A percentile compares a stretch with the other conserved stretches of the same genome.
These are phyloP conservation scores for Crambe crambe DNA, from an alignment of 37 sponge, comb jelly and placozoan genomes.

Conservation along the genomic window DNA sequence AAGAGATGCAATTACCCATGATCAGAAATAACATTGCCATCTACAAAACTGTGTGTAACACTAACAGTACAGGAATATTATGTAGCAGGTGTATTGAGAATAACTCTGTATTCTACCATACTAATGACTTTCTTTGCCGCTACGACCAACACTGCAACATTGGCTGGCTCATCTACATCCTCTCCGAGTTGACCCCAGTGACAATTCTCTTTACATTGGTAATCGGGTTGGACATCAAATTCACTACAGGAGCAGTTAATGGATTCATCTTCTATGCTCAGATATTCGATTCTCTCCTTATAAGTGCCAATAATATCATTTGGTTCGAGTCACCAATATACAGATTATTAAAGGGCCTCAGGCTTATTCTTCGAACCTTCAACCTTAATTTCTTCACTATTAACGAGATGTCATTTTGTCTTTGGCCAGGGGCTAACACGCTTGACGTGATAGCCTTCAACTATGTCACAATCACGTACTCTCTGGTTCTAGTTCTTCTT, in stretches of 20 bases:
- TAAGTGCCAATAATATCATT: neutral
- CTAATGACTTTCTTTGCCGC: slow-evolving; percentile 9
- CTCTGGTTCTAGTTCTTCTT: slow-evolving; percentile 7
- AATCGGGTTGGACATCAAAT: slow-evolving; percentile 30
- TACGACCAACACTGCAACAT: neutral
- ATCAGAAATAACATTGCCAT: neutral
- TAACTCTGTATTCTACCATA: slow-evolving; percentile 37
- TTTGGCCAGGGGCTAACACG: slow-evolving; percentile 28
- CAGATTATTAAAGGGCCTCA: neutral
- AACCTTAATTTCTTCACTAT: slow-evolving; percentile 39
- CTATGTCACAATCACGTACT: slow-evolving; percentile 31
- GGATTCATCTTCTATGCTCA: slow-evolving; percentile 54
- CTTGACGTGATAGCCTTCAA: slow-evolving; percentile 33
- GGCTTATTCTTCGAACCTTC: slow-evolving; percentile 3
- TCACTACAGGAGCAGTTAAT: slow-evolving; percentile 37
- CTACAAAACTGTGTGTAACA: slow-evolving; percentile 3
- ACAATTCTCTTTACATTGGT: slow-evolving; percentile 15
- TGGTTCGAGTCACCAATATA: neutral
- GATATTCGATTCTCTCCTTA: neutral
- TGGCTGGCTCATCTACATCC: slow-evolving; percentile 26
- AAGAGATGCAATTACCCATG: neutral
- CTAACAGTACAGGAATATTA: slow-evolving; percentile 15
- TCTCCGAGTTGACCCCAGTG: slow-evolving; percentile 44
- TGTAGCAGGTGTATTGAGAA: slow-evolving; percentile 27
- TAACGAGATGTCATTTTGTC: slow-evolving; percentile 22